These are phyloP conservation scores for Drepana arcuata DNA, from an alignment of 1,140 invertebrate species.

Conservation along the genomic window DNA sequence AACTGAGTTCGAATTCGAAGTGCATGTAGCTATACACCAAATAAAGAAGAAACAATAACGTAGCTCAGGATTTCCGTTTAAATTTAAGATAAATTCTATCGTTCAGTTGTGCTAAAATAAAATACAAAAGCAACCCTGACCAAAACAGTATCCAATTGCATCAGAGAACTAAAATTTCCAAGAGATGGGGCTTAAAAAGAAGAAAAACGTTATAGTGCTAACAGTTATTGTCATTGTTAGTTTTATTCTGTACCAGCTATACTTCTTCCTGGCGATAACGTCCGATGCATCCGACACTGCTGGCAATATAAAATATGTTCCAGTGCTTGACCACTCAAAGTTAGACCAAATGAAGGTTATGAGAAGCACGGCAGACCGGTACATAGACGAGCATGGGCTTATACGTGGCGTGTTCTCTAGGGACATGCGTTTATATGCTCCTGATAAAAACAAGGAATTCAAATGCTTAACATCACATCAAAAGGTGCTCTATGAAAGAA, in stretches of 20 bases:
- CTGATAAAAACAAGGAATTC: conserved; percentile 41
- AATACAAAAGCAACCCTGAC: conserved; percentile 1
- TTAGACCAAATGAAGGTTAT: conserved; percentile 28
- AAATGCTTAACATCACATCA: conserved; percentile 42
- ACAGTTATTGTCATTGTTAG: conserved; percentile 34
- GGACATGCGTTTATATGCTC: conserved; percentile 39
- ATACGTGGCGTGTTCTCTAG: conserved; percentile 45
- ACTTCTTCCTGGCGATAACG: conserved; percentile 55
- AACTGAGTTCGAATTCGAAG: too few species aligned
- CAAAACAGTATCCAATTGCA: conserved; percentile 6
- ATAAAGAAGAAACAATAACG: too few species aligned
- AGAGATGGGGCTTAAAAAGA: conserved; percentile 47
- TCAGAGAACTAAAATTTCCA: too few species aligned
- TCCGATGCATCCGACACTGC: conserved; percentile 25
- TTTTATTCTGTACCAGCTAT: conserved; percentile 56
- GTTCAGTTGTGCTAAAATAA: too few species aligned
- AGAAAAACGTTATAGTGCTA: conserved; percentile 48
- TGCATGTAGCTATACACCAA: too few species aligned
- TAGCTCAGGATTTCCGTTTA: too few species aligned
- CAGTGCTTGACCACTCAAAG: conserved; percentile 29
- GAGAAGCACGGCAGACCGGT: conserved; percentile 43
- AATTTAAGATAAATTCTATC: too few species aligned
- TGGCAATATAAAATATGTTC: conserved; percentile 25
- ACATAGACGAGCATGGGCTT: conserved; percentile 47
- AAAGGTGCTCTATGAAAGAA: conserved; percentile 67